Evolutionary conservation across 2,113 vertebrate genomes (phyloP).

Genomic region (Nannospalax galili): DNA sequence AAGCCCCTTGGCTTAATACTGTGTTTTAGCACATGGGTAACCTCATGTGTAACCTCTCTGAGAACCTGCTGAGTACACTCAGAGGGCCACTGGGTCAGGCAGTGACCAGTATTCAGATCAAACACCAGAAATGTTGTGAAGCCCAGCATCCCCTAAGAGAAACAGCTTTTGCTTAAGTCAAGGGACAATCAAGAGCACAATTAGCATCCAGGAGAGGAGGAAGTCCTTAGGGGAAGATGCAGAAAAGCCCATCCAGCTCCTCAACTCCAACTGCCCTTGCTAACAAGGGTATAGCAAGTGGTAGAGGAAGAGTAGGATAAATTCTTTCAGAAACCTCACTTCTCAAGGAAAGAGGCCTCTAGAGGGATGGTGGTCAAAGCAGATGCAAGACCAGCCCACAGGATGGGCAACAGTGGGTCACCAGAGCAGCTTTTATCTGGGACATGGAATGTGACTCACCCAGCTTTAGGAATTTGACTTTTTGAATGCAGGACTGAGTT

Average conservation of each 20-base stretch:
- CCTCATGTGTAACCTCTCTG: background rate
- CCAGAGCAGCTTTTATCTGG: background rate
- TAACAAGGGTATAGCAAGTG: accelerated
- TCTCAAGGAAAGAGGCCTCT: background rate
- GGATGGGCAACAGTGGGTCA: background rate
- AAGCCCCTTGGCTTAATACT: background rate
- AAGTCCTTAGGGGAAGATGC: background rate
- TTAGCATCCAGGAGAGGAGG: background rate
- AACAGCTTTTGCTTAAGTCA: background rate
- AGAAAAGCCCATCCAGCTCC: background rate
- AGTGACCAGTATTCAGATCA: no score
- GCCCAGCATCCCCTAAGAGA: background rate
- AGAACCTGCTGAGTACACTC: accelerated
- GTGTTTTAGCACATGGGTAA: background rate
- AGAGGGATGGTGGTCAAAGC: background rate
- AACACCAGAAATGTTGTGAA: background rate
- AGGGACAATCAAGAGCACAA: background rate
- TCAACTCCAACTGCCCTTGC: background rate
- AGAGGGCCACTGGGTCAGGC: background rate
- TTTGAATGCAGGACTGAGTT: slow-evolving; percentile 18
- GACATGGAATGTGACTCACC: background rate
- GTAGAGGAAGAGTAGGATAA: accelerated
- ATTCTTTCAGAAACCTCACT: background rate
- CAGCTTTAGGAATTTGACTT: background rate
- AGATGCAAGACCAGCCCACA: background rate